phyloP scores from a whole-genome alignment of 2,113 vertebrate species.

The Xenopus tropicalis region UCB_Xtro_10.0 CM004446.2:87904001-87904500 shows the following conservation, averaged over 20 bases:
- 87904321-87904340: background rate
- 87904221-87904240: conserved; percentile 24
- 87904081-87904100: conserved; percentile 19
- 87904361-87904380: background rate
- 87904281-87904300: conserved; percentile 32
- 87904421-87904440: no score
- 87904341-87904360: background rate
- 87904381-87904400: no score
- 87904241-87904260: conserved; percentile 17
- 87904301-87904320: conserved; percentile 27
- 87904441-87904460: no score
- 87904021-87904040: conserved; percentile 7
- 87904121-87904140: background rate
- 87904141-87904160: background rate
- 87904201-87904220: conserved; percentile 9
- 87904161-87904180: background rate
- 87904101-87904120: background rate
- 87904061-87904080: conserved; percentile 2
- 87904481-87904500: no score
- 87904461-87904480: no score
- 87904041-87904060: background rate
- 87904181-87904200: conserved; percentile 29
- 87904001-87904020: background rate
- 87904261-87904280: conserved; percentile 33
- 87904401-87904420: no score